These are phyloP conservation scores for Pseudomugil gertrudae DNA, from an alignment of 2,797 vertebrate species.

Conservation along the genomic window DNA sequence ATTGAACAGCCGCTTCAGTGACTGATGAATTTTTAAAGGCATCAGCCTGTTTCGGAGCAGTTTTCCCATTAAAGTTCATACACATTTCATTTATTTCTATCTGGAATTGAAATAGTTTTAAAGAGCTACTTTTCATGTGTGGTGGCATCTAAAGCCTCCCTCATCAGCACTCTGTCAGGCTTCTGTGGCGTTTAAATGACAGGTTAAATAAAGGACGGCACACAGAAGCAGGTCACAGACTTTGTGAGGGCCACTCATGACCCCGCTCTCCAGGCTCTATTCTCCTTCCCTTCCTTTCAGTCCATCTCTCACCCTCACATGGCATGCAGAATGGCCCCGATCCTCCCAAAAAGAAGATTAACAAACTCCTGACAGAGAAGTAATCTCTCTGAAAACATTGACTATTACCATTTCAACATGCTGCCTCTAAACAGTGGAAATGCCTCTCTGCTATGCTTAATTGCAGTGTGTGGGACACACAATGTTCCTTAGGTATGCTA, in stretches of 20 bases:
- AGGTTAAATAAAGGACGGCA: conserved; percentile 71
- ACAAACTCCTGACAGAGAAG: conserved; percentile 75
- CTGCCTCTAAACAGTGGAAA: conserved; percentile 70
- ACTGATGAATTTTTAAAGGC: conserved; percentile 28
- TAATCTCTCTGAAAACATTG: conserved; percentile 76
- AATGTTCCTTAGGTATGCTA: conserved; percentile 73
- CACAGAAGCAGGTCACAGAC: conserved; percentile 73
- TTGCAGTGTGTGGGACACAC: conserved; percentile 64
- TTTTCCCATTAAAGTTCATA: not conserved
- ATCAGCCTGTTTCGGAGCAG: not conserved
- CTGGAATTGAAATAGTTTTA: conserved; percentile 7
- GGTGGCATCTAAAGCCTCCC: conserved; percentile 40
- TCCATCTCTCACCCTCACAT: conserved; percentile 48
- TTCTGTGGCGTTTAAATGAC: conserved; percentile 60
- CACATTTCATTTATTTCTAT: not conserved
- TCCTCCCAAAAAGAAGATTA: conserved; percentile 80
- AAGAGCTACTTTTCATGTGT: conserved; percentile 38
- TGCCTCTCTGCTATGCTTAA: conserved; percentile 72
- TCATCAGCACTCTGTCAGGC: conserved; percentile 56
- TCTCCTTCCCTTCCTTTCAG: conserved; percentile 56
- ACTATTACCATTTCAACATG: conserved; percentile 79
- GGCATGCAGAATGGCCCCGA: conserved; percentile 63
- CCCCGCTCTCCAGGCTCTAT: conserved; percentile 36
- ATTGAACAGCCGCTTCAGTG: not conserved
- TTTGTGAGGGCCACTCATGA: conserved; percentile 60